Evolutionary conservation across 1,140 invertebrate genomes (phyloP).

Genomic region (Platyscapa corneri): DNA sequence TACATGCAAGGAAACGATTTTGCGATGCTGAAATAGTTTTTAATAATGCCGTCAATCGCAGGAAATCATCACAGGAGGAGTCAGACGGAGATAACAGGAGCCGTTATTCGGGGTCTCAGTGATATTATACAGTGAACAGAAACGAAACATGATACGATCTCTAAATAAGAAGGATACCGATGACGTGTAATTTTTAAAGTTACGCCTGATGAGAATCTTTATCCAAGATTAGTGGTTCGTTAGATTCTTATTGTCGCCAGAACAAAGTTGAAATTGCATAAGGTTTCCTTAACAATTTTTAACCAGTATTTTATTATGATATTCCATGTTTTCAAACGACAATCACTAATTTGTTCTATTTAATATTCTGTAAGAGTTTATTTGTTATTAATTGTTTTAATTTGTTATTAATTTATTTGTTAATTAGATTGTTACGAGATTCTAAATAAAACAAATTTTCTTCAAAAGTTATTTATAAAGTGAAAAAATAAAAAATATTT

Average conservation of each 20-base stretch:
- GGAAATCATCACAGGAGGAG: slow-evolving; percentile 6
- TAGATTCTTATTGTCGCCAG: background rate
- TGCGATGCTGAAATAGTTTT: slow-evolving; percentile 12
- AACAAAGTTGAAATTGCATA: background rate
- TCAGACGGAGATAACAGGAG: background rate
- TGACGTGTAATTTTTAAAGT: background rate
- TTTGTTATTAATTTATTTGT: too few relatives aligned
- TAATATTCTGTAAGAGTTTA: too few relatives aligned
- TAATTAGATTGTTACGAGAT: too few relatives aligned
- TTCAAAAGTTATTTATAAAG: too few relatives aligned
- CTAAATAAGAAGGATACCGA: background rate
- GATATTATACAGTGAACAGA: background rate
- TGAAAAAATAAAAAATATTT: too few relatives aligned
- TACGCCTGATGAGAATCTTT: background rate
- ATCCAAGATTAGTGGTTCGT: background rate
- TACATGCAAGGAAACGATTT: background rate
- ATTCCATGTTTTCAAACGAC: too few relatives aligned
- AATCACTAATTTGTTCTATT: too few relatives aligned
- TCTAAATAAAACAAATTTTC: too few relatives aligned
- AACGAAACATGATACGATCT: background rate
- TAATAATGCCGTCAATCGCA: slow-evolving; percentile 39
- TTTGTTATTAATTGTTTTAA: too few relatives aligned
- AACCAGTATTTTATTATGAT: too few relatives aligned
- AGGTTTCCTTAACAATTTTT: too few relatives aligned
- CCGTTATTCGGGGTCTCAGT: too few relatives aligned